Percentiles rank a stretch among this genome's conserved stretches.
phyloP scores from a whole-genome alignment of 2,888 invertebrate species.

The Caenorhabditis becei region DNA sequence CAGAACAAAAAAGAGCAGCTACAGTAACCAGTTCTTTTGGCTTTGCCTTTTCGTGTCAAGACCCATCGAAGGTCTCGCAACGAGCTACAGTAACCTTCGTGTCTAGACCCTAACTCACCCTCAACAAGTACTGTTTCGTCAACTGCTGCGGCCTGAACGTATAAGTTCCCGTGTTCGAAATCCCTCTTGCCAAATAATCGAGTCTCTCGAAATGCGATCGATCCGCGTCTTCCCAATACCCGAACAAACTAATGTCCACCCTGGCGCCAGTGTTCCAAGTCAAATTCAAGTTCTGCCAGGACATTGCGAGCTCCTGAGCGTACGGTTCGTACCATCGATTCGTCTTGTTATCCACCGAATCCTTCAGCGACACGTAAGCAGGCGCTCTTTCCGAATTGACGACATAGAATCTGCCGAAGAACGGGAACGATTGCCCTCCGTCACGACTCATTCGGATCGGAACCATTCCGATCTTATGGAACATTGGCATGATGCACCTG shows the following conservation, averaged over 20 bases:
- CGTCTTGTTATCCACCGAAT: constrained; percentile 70
- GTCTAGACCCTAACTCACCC: too few species aligned
- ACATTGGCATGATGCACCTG: constrained; percentile 80
- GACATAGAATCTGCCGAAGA: constrained; percentile 79
- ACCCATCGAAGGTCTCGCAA: too few species aligned
- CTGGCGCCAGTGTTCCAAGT: constrained; percentile 78
- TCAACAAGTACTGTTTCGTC: constrained; percentile 63
- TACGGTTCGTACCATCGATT: constrained; percentile 75
- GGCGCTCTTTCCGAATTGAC: constrained; percentile 73
- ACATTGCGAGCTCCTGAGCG: constrained; percentile 69
- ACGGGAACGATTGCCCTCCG: constrained; percentile 80
- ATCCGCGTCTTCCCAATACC: constrained; percentile 80
- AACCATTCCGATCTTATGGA: constrained; percentile 80
- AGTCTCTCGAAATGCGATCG: constrained; percentile 70
- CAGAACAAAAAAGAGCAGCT: too few species aligned
- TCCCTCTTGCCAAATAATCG: constrained; percentile 71
- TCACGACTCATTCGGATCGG: constrained; percentile 78
- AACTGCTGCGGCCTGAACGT: constrained; percentile 71
- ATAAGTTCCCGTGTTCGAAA: constrained; percentile 73
- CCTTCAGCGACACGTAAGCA: constrained; percentile 68
- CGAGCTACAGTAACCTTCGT: too few species aligned
- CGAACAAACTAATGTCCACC: constrained; percentile 78
- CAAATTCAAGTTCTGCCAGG: constrained; percentile 75
- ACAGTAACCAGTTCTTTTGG: too few species aligned
- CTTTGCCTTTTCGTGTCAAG: too few species aligned